These are phyloP conservation scores for Psettodes erumei DNA, from an alignment of 2,113 vertebrate genomes.

Conservation along the genomic window DNA sequence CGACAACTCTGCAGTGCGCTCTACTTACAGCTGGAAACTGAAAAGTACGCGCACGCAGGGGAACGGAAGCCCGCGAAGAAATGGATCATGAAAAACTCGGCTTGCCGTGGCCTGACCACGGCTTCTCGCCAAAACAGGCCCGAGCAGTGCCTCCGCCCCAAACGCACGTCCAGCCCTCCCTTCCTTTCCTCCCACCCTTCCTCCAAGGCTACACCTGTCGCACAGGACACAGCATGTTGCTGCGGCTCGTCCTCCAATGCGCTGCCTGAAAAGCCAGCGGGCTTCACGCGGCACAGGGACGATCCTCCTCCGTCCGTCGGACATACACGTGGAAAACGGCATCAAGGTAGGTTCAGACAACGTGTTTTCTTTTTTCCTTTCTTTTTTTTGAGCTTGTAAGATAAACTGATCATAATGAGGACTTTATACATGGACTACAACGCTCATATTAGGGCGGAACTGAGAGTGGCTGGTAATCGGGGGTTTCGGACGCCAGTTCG, in stretches of 20 bases:
- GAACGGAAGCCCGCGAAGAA: not conserved
- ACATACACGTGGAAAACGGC: not conserved
- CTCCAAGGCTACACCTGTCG: constrained; percentile 70
- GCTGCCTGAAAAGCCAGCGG: constrained; percentile 3
- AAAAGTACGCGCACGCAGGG: not conserved
- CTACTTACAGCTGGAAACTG: not conserved
- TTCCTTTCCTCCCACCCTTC: constrained; percentile 54
- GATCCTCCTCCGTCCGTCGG: not conserved
- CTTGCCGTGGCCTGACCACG: constrained; percentile 14
- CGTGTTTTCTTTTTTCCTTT: not conserved
- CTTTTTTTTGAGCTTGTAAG: not conserved
- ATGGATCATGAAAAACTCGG: constrained; percentile 6
- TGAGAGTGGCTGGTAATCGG: not conserved
- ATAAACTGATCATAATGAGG: not conserved
- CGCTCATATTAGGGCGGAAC: not conserved
- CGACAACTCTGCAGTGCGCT: not conserved
- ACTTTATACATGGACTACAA: not conserved
- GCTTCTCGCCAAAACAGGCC: constrained; percentile 25
- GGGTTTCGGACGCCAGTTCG: not conserved
- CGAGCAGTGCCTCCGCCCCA: constrained; percentile 15
- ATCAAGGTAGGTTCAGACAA: constrained; percentile 46
- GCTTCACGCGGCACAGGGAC: not conserved
- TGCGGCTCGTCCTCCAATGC: constrained; percentile 32
- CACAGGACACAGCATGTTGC: constrained; percentile 33
- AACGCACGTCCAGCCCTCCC: constrained; percentile 26